A percentile compares a stretch with the other conserved stretches of the same genome.
Evolutionary conservation across 2,113 vertebrate species (phyloP).

Genomic region (Thamnophis sirtalis): DNA sequence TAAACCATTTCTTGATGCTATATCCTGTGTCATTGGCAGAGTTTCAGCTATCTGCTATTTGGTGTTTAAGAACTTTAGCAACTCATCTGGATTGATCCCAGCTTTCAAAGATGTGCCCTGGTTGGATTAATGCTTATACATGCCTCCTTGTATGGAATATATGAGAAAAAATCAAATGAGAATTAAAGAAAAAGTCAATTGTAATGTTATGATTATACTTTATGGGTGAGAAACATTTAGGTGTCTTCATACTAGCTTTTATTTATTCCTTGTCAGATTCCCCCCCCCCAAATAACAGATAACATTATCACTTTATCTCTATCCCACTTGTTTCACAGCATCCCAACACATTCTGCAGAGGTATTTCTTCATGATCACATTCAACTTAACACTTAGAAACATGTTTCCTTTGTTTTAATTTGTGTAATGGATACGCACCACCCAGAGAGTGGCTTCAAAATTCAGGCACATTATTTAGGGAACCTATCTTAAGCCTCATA

Average conservation of each 20-base stretch:
- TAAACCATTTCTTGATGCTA: neutral
- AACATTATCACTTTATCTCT: neutral
- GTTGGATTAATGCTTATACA: neutral
- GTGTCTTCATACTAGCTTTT: neutral
- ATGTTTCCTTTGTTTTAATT: neutral
- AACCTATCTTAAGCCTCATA: neutral
- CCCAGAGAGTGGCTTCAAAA: neutral
- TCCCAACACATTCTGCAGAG: neutral
- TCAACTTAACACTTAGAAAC: neutral
- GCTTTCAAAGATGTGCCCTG: neutral
- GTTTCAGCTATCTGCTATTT: neutral
- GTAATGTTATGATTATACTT: neutral
- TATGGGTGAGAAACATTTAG: neutral
- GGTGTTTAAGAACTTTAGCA: conserved; percentile 6
- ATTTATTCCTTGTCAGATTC: neutral
- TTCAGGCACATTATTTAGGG: neutral
- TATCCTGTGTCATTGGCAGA: neutral
- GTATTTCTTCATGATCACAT: neutral
- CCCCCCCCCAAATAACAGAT: neutral
- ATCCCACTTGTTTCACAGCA: neutral
- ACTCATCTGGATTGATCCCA: neutral
- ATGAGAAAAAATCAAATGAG: neutral
- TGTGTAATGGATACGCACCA: neutral
- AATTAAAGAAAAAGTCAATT: neutral
- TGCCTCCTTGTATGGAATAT: neutral